phyloP scores from a whole-genome alignment of 2,797 vertebrate genomes.

The Dromococcyx pavoninus region DNA sequence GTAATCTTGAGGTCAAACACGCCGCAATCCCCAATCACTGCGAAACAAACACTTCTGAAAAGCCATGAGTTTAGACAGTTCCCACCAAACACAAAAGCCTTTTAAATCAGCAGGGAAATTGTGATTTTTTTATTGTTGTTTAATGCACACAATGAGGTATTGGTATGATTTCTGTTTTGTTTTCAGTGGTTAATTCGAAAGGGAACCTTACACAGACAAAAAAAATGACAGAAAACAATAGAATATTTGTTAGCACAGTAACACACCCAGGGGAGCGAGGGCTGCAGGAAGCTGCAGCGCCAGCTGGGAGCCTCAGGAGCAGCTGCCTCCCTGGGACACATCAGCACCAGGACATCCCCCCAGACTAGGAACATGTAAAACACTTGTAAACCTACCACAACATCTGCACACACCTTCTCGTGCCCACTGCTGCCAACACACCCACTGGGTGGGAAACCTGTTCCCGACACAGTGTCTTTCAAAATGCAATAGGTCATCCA shows the following conservation, averaged over 20 bases:
- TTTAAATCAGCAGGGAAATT: constrained; percentile 43
- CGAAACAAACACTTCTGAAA: constrained; percentile 37
- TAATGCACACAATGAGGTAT: constrained; percentile 56
- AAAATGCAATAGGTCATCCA: neutral
- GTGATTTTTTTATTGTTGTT: neutral
- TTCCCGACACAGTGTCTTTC: neutral
- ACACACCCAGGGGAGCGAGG: neutral
- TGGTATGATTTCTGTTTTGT: constrained; percentile 48
- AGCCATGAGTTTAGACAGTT: constrained; percentile 62
- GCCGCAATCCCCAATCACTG: constrained; percentile 5
- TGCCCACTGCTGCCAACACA: neutral
- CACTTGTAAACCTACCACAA: neutral
- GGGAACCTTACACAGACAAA: constrained; percentile 56
- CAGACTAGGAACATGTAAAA: neutral
- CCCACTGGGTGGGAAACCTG: neutral
- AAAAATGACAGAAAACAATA: constrained; percentile 43
- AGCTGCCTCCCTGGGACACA: neutral
- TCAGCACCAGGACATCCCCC: neutral
- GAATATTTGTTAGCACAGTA: constrained; percentile 5
- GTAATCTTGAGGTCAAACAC: constrained; percentile 41
- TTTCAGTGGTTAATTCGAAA: constrained; percentile 57
- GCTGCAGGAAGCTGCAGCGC: neutral
- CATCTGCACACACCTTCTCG: neutral
- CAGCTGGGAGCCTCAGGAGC: rapidly evolving
- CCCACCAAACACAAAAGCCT: constrained; percentile 72